Base-by-base conservation (phyloP, 2,113 vertebrate genomes). In the Lampris incognitus region DNA sequence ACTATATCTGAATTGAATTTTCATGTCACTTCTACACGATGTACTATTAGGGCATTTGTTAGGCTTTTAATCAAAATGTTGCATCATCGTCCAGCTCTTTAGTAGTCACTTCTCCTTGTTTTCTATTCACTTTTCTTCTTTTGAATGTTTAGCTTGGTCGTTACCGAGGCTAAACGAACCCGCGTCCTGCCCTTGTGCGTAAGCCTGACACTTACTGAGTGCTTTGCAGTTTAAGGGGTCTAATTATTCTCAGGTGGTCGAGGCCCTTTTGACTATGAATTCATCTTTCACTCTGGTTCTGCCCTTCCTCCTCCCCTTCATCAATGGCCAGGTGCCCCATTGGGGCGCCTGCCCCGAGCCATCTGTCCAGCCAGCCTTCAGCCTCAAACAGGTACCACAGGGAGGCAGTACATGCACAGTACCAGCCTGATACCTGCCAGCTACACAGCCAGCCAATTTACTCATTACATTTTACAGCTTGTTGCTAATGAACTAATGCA, bases 311-410 rank as follows among this genome's bases (percentile, higher is more conserved):
- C 39, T 92, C 57, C 79, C 86, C 1, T 41, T 93, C 41, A 75
- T 90, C 49, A 66, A 71, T 50, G 94, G 94, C 60, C 97, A 98
- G 72, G 90, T 93, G 0, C 96, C 96, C 42, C 96, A 96, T 38
- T 87, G 95, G 84, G 96, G 97, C 41, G 92, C 90, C 0, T 98
- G 97, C 82, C 95, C 95, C 2, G 92, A 94, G 5, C 96, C 96
- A 1, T 65, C 90, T 0, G 95, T 97, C 66, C 96, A 98, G 81
- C 81, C 94, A 13, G 73, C 90, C 40, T 98, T 98, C 0, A 86
- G 87, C 40, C 84, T 97, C 4, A 88, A 92, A 82, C 95, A 96
- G 97, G 97, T 98, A 89, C 11, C 10, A 41, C 40, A 3, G 8
- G 37, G n/a, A 9, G 39, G 11, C 13, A 24, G 24, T 24, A 24